A percentile compares a stretch with the other conserved stretches of the same genome.
Evolutionary conservation across 1,140 invertebrate genomes (phyloP).

Genomic region (Micrasema longulum): DNA sequence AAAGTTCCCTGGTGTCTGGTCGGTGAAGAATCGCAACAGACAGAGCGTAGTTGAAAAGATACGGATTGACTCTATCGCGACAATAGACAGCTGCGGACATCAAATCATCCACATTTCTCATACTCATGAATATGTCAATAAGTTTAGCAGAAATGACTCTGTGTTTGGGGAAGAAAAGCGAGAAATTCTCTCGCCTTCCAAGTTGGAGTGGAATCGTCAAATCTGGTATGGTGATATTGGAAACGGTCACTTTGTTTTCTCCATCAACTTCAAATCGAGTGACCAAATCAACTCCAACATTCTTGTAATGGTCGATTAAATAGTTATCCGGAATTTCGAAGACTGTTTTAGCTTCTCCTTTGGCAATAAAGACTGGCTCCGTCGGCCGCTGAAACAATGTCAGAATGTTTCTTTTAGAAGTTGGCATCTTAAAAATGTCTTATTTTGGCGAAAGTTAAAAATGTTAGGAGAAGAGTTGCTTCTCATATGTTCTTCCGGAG

Average conservation of each 20-base stretch:
- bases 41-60: conserved; percentile 82
- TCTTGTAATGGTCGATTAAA: conserved; percentile 72
- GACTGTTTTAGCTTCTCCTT: conserved; percentile 71
- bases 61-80: conserved; percentile 80
- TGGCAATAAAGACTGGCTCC: conserved; percentile 80
- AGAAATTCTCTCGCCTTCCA: conserved; percentile 77
- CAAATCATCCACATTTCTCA: conserved; percentile 79
- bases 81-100: conserved; percentile 77
- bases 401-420: conserved; percentile 51
- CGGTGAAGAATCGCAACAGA: conserved; percentile 81
- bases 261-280: conserved; percentile 72
- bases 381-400: conserved; percentile 80
- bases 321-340: conserved; percentile 74
- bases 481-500: background rate
- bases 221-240: conserved; percentile 77
- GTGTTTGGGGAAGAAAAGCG: conserved; percentile 80
- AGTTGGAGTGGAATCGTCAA: conserved; percentile 74
- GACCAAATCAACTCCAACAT: conserved; percentile 66
- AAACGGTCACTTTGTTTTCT: conserved; percentile 67
- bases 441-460: conserved; percentile 47
- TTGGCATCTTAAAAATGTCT: no score
- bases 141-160: conserved; percentile 74
- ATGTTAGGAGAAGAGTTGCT: background rate
- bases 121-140: conserved; percentile 79
- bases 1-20: conserved; percentile 77